Percentiles rank a stretch among this genome's conserved stretches.
Evolutionary conservation across 2,888 invertebrate genomes (phyloP).

Genomic region (Eupelmus urozonus): DNA sequence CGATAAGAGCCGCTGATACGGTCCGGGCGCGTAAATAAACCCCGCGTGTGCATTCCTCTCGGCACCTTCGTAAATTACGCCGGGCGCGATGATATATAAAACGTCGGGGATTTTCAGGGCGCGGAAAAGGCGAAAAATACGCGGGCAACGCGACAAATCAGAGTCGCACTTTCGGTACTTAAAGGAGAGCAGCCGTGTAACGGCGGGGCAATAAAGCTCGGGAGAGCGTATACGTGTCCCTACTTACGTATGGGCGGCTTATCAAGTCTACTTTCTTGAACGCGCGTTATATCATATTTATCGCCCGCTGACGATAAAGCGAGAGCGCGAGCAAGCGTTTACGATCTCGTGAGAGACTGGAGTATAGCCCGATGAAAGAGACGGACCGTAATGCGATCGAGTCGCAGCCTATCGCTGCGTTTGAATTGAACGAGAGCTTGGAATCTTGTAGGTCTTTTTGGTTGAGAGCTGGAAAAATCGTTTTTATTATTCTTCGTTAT

Average conservation of each 20-base stretch:
- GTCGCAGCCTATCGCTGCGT: too few species aligned
- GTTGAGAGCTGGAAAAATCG: too few species aligned
- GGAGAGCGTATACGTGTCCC: neutral
- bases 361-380: too few species aligned
- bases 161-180: constrained; percentile 27
- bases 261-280: constrained; percentile 29
- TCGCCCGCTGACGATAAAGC: constrained; percentile 21
- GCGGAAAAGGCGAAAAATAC: neutral
- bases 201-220: constrained; percentile 12
- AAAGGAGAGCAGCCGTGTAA: neutral
- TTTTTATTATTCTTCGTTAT: too few species aligned
- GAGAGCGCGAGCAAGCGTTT: neutral
- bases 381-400: too few species aligned
- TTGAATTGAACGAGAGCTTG: too few species aligned
- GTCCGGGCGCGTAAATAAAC: constrained; percentile 15
- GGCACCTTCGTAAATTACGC: constrained; percentile 21
- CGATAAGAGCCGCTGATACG: constrained; percentile 36
- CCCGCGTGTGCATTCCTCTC: constrained; percentile 21
- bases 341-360: constrained; percentile 12
- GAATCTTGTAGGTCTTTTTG: too few species aligned
- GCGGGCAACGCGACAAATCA: constrained; percentile 5
- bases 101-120: constrained; percentile 16
- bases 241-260: neutral
- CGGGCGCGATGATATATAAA: constrained; percentile 25
- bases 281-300: constrained; percentile 35